These are phyloP conservation scores for Zelostemma sp. DNA, from an alignment of 1,140 invertebrate species.

Conservation along the genomic window DNA sequence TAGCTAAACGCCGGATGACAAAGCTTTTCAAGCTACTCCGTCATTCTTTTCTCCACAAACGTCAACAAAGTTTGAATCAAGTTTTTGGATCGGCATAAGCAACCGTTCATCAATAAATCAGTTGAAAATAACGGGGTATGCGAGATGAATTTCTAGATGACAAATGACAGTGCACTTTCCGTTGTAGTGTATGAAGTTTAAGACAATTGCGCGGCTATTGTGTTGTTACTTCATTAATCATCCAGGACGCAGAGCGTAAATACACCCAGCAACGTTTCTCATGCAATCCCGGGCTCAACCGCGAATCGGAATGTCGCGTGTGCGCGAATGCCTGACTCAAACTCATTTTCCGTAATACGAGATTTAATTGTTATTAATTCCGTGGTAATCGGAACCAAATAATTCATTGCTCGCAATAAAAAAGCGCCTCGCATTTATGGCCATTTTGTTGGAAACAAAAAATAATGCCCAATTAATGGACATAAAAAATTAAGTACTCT, in stretches of 20 bases:
- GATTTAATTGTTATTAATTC: slow-evolving; percentile 10
- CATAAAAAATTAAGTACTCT: too few relatives aligned
- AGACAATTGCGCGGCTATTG: slow-evolving; percentile 43
- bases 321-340: slow-evolving; percentile 31
- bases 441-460: too few relatives aligned
- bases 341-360: background rate
- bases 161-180: slow-evolving; percentile 21
- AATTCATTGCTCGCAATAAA: too few relatives aligned
- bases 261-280: slow-evolving; percentile 37
- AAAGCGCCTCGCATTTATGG: too few relatives aligned
- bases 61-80: too few relatives aligned
- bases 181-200: slow-evolving; percentile 23
- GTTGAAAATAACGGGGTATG: background rate
- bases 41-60: too few relatives aligned
- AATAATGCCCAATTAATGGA: too few relatives aligned
- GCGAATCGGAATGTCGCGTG: slow-evolving; percentile 41
- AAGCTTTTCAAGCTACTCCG: too few relatives aligned
- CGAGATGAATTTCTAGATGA: slow-evolving; percentile 31
- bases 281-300: slow-evolving; percentile 34
- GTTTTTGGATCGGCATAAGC: too few relatives aligned
- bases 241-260: slow-evolving; percentile 25
- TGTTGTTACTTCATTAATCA: slow-evolving; percentile 49
- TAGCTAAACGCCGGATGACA: too few relatives aligned
- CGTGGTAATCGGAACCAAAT: too few relatives aligned
- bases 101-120: too few relatives aligned